Base-by-base conservation (phyloP, 2,888 invertebrate genomes). In the Coelogynopora nodosa region DNA sequence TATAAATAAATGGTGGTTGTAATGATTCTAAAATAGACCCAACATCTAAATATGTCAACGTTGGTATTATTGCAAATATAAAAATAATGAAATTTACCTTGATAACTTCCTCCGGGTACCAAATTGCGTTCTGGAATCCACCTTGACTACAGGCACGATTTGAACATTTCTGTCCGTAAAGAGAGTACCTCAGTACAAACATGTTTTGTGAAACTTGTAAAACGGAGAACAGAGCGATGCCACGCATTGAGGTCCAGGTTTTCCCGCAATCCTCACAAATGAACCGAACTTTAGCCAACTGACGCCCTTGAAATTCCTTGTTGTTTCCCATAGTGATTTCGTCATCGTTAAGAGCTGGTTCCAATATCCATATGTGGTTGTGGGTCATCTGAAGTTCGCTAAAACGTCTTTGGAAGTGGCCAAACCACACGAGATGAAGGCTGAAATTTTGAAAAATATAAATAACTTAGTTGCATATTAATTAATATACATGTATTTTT, bases 231-330 rank as follows among this genome's bases (percentile, higher is more conserved):
- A 91, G 90, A 0, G 93, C 92, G n/a, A 92, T 89, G 0, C 93
- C 93, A 88, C 92, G 93, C 93, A 93, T 93, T 0, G 92, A 92
- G 0, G 93, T 93, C 93, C 93, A 93, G 0, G 92, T 92, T 88
- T 93, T 92, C 27, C 92, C 92, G 87, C 92, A 93, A 49, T 91
- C 90, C 92, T 92, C 87, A 0, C 89, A 88, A 85, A 83, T 87
- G 27, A 74, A 74, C 18, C 74, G 74, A 23, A 74, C 74, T 74
- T 74, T 74, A 10, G 74, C 74, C 18, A 74, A 26, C 27, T 74
- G 74, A 26, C 74, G 74, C 5, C 74, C 23, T 18, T 49, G 5
- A 18, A 49, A 49, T 10, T 10, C 18, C 5, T 5, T 5, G 18
- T 49, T 49, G 74, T 74, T 74, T 5, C 2, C 18, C 2, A 74